Evolutionary conservation across 2,113 vertebrate species (phyloP).

Genomic region (Elgaria multicarinata): DNA sequence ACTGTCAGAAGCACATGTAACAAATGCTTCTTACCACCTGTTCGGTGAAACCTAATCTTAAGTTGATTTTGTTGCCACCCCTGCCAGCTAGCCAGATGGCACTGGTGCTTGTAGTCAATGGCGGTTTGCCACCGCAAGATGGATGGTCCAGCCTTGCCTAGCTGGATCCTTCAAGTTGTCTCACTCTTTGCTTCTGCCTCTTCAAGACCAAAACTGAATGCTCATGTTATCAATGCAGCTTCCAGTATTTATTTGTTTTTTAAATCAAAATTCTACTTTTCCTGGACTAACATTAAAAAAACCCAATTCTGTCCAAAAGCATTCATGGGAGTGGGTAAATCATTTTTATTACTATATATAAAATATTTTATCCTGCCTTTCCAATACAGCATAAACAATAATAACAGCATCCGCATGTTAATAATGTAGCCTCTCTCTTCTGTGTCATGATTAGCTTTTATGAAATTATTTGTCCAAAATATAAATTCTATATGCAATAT

Average conservation of each 20-base stretch:
- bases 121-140: constrained; percentile 6
- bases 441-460: constrained; percentile 54
- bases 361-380: background rate
- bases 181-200: background rate
- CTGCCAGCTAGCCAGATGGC: constrained; percentile 18
- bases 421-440: constrained; percentile 56
- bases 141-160: background rate
- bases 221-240: constrained; percentile 20
- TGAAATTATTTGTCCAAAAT: constrained; percentile 70
- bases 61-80: constrained; percentile 11
- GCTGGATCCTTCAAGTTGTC: accelerated
- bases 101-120: constrained; percentile 38
- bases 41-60: constrained; percentile 47
- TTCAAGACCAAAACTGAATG: constrained; percentile 16
- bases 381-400: background rate
- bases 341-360: background rate
- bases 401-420: background rate
- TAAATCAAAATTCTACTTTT: background rate
- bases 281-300: background rate
- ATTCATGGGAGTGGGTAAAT: background rate
- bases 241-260: background rate
- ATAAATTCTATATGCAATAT: constrained; percentile 70
- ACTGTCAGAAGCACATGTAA: constrained; percentile 30
- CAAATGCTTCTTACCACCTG: constrained; percentile 42
- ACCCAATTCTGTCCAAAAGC: background rate